Conservation (phyloP, 2,113 vertebrate species). For the Salvelinus namaycush region DNA sequence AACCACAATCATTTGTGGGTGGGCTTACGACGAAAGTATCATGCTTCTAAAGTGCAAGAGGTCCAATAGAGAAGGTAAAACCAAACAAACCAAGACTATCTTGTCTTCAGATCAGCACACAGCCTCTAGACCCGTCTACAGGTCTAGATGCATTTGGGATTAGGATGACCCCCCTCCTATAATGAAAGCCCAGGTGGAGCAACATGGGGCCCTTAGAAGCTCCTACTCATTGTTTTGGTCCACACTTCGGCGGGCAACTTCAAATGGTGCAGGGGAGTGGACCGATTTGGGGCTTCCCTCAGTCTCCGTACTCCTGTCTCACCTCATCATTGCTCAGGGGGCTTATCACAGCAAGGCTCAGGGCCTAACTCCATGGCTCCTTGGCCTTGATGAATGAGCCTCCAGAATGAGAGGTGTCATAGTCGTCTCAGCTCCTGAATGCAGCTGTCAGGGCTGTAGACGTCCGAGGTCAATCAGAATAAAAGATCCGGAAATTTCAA, state of each 20-base stretch:
- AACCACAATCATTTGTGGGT: neutral
- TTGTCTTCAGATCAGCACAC: neutral
- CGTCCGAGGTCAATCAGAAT: neutral
- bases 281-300: neutral
- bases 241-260: conserved; percentile 27
- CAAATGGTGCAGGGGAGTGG: neutral
- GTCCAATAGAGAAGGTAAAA: neutral
- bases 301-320: conserved; percentile 29
- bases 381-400: conserved; percentile 39
- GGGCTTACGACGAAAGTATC: too few species aligned
- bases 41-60: neutral
- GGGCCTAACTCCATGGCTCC: conserved; percentile 5
- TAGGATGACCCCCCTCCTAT: conserved; percentile 6
- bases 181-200: conserved; percentile 3
- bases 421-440: too few species aligned
- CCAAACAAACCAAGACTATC: neutral
- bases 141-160: conserved; percentile 10
- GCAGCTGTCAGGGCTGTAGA: neutral
- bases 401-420: conserved; percentile 13
- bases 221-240: conserved; percentile 43
- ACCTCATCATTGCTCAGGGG: conserved; percentile 39
- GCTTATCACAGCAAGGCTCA: conserved; percentile 41
- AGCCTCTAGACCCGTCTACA: conserved; percentile 10
- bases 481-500: neutral
- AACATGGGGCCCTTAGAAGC: conserved; percentile 24